phyloP scores from a whole-genome alignment of 2,797 vertebrate genomes.

The Psittacula echo region DNA sequence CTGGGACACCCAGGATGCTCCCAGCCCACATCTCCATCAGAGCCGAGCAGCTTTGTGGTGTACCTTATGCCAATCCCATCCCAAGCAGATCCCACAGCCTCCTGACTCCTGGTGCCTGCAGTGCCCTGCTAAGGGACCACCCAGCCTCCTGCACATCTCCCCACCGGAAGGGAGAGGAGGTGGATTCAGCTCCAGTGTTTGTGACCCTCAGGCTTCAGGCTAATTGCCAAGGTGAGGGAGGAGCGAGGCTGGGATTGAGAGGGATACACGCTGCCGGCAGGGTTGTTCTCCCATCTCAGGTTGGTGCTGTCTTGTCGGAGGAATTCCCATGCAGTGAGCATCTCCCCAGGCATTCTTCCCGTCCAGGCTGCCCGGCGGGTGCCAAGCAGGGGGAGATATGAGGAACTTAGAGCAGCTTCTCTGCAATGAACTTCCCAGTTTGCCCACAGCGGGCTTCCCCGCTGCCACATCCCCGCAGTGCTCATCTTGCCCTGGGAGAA shows the following conservation, averaged over 20 bases:
- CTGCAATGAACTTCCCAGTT: background rate
- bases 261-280: background rate
- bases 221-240: background rate
- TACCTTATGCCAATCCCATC: background rate
- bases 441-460: background rate
- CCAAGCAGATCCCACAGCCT: background rate
- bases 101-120: background rate
- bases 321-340: background rate
- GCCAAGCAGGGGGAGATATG: rapidly evolving
- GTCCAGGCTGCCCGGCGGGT: rapidly evolving
- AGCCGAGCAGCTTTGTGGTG: background rate
- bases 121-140: background rate
- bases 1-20: background rate
- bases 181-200: background rate
- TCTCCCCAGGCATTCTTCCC: background rate
- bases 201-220: background rate
- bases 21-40: background rate
- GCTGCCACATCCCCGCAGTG: rapidly evolving
- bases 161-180: background rate
- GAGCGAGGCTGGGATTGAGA: background rate
- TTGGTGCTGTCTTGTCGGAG: background rate
- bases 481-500: rapidly evolving
- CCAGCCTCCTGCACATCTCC: background rate
- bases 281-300: background rate
- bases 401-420: background rate